These are phyloP conservation scores for Therioaphis trifolii DNA, from an alignment of 2,888 invertebrate species.

Conservation along the genomic window DNA sequence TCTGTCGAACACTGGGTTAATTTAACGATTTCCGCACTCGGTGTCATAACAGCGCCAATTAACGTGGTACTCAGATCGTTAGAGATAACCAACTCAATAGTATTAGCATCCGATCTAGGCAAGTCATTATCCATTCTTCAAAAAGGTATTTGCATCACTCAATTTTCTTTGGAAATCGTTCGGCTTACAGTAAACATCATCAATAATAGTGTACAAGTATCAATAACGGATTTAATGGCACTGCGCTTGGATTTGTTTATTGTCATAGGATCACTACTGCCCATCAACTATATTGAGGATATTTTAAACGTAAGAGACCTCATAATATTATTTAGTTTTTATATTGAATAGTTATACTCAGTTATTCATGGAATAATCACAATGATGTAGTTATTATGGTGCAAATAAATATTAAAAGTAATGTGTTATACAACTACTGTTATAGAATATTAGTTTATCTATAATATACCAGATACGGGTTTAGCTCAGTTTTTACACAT, in stretches of 20 bases:
- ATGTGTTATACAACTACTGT: too few species aligned
- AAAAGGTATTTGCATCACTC: not conserved
- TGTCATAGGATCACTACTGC: not conserved
- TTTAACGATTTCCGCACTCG: not conserved
- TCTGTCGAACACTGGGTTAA: not conserved
- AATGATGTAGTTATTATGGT: too few species aligned
- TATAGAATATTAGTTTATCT: too few species aligned
- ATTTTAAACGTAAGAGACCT: not conserved
- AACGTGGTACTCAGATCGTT: not conserved
- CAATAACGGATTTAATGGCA: not conserved
- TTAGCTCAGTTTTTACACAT: too few species aligned
- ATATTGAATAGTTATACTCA: too few species aligned
- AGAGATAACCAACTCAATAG: not conserved
- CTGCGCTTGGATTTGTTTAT: conserved; percentile 35
- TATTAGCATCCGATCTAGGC: not conserved
- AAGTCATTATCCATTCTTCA: not conserved
- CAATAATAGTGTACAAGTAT: not conserved
- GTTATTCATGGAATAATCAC: too few species aligned
- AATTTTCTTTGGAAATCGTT: not conserved
- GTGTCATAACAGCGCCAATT: not conserved
- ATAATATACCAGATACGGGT: too few species aligned
- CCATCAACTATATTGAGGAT: not conserved
- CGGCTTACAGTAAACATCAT: not conserved
- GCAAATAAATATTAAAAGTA: too few species aligned
- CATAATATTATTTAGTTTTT: too few species aligned